Percentiles rank a stretch among this genome's conserved stretches.
Conservation (phyloP, 2,888 invertebrate genomes). For the Nemotelus nigrinus region DNA sequence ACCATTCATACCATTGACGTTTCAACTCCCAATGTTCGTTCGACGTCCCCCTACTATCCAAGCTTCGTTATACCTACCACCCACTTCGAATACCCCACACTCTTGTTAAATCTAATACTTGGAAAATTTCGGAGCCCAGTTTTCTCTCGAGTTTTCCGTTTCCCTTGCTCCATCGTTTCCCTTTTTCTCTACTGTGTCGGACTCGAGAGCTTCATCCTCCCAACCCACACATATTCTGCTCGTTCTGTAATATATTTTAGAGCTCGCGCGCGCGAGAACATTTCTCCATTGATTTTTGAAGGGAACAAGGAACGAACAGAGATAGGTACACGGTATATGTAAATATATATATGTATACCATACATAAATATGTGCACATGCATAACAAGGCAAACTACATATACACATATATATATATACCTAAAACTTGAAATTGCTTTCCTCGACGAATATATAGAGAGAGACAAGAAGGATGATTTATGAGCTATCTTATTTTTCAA, state of each 20-base stretch:
- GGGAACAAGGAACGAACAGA: conserved; percentile 26
- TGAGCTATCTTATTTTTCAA: conserved; percentile 38
- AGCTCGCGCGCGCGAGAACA: conserved; percentile 54
- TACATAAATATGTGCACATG: conserved; percentile 10
- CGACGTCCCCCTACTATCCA: background rate
- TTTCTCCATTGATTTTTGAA: conserved; percentile 56
- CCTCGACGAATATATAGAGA: conserved; percentile 13
- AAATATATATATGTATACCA: conserved; percentile 22
- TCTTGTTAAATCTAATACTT: conserved; percentile 38
- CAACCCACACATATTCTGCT: conserved; percentile 17
- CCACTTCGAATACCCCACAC: conserved; percentile 2
- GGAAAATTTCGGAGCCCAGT: conserved; percentile 33
- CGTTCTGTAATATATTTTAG: conserved; percentile 51
- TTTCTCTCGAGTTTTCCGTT: conserved; percentile 37
- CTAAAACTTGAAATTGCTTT: conserved; percentile 40
- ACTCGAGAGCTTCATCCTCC: background rate
- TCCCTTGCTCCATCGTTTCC: background rate
- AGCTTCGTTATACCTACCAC: background rate
- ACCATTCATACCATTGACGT: conserved; percentile 18
- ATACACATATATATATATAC: background rate
- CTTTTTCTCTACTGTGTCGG: background rate
- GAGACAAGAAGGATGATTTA: conserved; percentile 36
- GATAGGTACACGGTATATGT: conserved; percentile 33
- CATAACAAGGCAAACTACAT: background rate
- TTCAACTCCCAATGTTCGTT: background rate